Evolutionary conservation across 2,797 vertebrate genomes (phyloP).

Genomic region (Myotis vivesi): DNA sequence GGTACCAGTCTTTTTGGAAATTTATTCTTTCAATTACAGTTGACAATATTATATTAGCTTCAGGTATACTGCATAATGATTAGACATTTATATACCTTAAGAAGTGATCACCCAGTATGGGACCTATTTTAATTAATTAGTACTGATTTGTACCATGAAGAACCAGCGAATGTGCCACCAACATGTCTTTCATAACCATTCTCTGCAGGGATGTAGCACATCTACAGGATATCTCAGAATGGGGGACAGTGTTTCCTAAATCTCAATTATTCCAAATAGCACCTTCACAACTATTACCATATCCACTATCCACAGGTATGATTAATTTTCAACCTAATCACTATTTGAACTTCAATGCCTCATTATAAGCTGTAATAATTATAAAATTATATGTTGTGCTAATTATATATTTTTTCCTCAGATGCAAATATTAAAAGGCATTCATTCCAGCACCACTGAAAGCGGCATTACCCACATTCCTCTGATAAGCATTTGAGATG

Average conservation of each 20-base stretch:
- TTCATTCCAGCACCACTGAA: background rate
- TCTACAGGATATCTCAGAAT: background rate
- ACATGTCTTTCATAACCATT: background rate
- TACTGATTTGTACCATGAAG: background rate
- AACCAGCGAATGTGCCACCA: background rate
- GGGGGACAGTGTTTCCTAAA: background rate
- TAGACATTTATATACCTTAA: background rate
- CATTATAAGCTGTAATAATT: background rate
- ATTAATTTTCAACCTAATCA: conserved; percentile 37
- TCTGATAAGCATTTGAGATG: background rate
- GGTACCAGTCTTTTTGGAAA: background rate
- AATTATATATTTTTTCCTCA: conserved; percentile 15
- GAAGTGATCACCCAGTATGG: background rate
- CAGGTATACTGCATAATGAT: too few relatives aligned
- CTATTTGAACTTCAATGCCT: background rate
- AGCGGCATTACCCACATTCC: background rate
- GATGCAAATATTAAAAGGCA: conserved; percentile 24
- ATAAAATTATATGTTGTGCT: background rate
- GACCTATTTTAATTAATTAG: background rate
- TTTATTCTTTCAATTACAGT: background rate
- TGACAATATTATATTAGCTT: too few relatives aligned
- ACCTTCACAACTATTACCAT: background rate
- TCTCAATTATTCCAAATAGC: background rate
- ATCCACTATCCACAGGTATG: background rate
- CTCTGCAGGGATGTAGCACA: background rate